Percentiles rank a stretch among this genome's conserved stretches.
phyloP scores from a whole-genome alignment of 2,797 vertebrate species.

The Microcaecilia unicolor region DNA sequence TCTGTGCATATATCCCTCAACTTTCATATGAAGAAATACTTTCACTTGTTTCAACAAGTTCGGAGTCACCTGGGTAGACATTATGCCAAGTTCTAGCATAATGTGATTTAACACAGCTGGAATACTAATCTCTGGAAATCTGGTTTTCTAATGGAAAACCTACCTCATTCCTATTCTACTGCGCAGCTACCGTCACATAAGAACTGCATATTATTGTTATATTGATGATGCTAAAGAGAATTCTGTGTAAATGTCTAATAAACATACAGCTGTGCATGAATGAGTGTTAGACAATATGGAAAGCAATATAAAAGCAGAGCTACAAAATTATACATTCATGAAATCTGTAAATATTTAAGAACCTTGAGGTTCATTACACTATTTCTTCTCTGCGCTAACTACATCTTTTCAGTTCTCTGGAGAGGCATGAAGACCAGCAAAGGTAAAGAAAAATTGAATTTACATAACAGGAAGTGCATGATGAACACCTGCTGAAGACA shows the following conservation, averaged over 20 bases:
- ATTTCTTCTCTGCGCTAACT: not conserved
- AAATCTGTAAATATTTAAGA: not conserved
- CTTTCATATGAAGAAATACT: too few relatives aligned
- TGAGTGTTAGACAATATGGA: not conserved
- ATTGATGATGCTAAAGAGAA: not conserved
- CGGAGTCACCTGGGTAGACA: too few relatives aligned
- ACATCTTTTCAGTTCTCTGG: not conserved
- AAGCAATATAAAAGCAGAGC: not conserved
- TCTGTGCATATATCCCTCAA: too few relatives aligned
- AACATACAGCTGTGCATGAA: not conserved
- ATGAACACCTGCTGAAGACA: too few relatives aligned
- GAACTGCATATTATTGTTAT: not conserved
- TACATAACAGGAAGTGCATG: too few relatives aligned
- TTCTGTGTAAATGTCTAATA: not conserved
- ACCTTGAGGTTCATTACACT: not conserved
- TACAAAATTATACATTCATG: not conserved
- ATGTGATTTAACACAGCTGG: too few relatives aligned
- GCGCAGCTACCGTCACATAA: not conserved
- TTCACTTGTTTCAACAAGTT: too few relatives aligned
- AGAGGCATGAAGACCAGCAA: not conserved
- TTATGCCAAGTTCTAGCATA: too few relatives aligned
- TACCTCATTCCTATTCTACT: conserved; percentile 8
- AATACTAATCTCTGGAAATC: too few relatives aligned
- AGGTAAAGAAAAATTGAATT: not conserved
- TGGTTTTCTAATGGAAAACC: conserved; percentile 1